Evolutionary conservation across 2,797 vertebrate genomes (phyloP), one percentile per base, ranked within the genome.

Genomic region (Anableps anableps): DNA sequence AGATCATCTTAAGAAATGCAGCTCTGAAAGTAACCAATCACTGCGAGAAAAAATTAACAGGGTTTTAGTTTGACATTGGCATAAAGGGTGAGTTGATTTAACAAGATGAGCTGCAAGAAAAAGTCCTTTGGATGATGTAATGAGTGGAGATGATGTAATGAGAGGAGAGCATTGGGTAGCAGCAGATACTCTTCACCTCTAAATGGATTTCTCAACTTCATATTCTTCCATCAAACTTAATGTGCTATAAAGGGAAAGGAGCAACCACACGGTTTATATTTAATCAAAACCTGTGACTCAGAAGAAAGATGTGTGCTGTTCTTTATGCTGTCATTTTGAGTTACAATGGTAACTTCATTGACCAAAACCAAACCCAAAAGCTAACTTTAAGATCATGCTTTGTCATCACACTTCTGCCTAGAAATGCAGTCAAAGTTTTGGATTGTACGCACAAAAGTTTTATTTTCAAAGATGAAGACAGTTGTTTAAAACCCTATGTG

Each of bases 201-300:
- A 21, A 64, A 64, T 36, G 17, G 60, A 31, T 64, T 64, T 36
- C 34, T 64, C 31, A 64, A 10, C 29, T 21, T 64, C 19, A 31
- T 64, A 64, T 64, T 62, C 58, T 62, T 62, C 29, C 58, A 62
- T 62, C 58, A 62, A 62, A 62, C 31, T 21, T 64, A 36, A 64
- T 36, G 60, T 21, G 14, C 60, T 5, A 7, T 8, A 2, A 36
- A 64, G 16, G 29, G 31, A 62, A 19, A 62, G 16, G 29, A 62
- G 58, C 58, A 34, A 14, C 9, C 31, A 36, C 1, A 34, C 29
- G 36, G 11, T 34, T 34, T 64, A 64, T 64, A 64, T 64, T 36
- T 36, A 9, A 34, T 64, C 60, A 36, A 21, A 64, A 64, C 16
- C 17, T 62, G 29, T 62, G 34, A 68, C 10, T 68, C 36, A 26